Evolutionary conservation across 2,888 invertebrate species (phyloP).

Genomic region (Pimpla rufipes): DNA sequence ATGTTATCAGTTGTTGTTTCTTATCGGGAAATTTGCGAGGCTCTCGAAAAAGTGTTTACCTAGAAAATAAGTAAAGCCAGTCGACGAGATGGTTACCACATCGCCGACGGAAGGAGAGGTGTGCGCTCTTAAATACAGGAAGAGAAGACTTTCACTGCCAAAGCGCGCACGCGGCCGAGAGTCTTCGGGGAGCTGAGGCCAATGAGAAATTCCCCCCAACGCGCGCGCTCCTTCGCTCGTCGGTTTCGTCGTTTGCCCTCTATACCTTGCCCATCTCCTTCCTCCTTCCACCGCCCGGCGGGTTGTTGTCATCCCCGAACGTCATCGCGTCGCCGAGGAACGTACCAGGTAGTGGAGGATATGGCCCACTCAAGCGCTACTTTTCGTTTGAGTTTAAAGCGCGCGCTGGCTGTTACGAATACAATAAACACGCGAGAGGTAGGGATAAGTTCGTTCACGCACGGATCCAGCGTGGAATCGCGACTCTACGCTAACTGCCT

Average conservation of each 20-base stretch:
- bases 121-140: conserved; percentile 79
- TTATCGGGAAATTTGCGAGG: conserved; percentile 11
- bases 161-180: conserved; percentile 72
- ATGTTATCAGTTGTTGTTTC: background rate
- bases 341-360: background rate
- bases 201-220: conserved; percentile 62
- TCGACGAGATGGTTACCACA: conserved; percentile 75
- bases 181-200: conserved; percentile 78
- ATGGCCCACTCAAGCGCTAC: background rate
- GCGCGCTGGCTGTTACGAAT: background rate
- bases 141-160: conserved; percentile 84
- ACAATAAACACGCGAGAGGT: conserved; percentile 39
- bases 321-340: conserved; percentile 3
- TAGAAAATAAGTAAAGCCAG: conserved; percentile 35
- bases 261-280: conserved; percentile 8
- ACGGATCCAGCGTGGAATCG: conserved; percentile 24
- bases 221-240: background rate
- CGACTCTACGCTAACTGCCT: conserved; percentile 8
- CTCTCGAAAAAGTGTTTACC: conserved; percentile 25
- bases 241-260: conserved; percentile 34
- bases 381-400: conserved; percentile 6
- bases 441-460: conserved; percentile 24
- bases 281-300: background rate
- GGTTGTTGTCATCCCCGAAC: background rate
- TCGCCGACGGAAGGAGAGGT: conserved; percentile 76